Conservation (phyloP, 2,888 invertebrate genomes). For the Osmoderma eremita region DNA sequence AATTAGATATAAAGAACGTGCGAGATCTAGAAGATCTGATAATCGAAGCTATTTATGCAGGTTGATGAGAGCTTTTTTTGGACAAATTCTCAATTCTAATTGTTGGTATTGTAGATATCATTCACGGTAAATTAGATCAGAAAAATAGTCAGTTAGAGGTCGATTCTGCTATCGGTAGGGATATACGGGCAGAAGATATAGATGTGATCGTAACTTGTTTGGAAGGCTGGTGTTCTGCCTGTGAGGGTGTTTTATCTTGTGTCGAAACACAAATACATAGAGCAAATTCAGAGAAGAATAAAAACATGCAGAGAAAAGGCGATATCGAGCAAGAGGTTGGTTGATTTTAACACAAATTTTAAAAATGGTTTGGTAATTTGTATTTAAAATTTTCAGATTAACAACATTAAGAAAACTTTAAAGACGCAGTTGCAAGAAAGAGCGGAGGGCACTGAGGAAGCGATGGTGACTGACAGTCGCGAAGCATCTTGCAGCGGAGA, state of each 20-base stretch:
- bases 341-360: background rate
- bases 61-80: constrained; percentile 60
- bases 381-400: constrained; percentile 70
- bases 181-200: constrained; percentile 87
- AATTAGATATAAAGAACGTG: constrained; percentile 90
- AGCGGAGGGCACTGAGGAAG: constrained; percentile 84
- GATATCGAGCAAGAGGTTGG: constrained; percentile 86
- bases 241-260: constrained; percentile 87
- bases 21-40: constrained; percentile 95
- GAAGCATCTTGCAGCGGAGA: constrained; percentile 69
- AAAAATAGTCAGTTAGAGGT: constrained; percentile 93
- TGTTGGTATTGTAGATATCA: constrained; percentile 76
- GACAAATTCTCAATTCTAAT: constrained; percentile 15
- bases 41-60: constrained; percentile 98
- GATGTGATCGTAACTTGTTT: constrained; percentile 82
- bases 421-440: constrained; percentile 76
- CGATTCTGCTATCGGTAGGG: constrained; percentile 93
- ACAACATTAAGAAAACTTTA: constrained; percentile 87
- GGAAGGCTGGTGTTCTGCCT: constrained; percentile 90
- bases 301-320: constrained; percentile 80
- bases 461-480: constrained; percentile 79
- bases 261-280: constrained; percentile 89
- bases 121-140: constrained; percentile 95
- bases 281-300: constrained; percentile 87
- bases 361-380: background rate